phyloP scores from a whole-genome alignment of 2,797 vertebrate species.

The Spondyliosoma cantharus region DNA sequence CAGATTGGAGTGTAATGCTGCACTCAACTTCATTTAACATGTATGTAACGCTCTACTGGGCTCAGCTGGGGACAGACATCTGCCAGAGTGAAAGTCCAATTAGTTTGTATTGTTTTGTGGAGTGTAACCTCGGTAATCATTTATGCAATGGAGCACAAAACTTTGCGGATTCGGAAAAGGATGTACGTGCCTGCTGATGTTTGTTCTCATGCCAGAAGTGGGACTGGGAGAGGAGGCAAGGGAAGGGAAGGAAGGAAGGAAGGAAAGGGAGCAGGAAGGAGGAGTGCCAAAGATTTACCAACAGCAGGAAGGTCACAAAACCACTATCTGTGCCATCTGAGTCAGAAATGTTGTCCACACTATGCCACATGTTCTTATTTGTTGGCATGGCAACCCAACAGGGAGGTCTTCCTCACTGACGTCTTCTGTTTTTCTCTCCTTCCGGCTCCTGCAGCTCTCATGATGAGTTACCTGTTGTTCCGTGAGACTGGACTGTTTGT shows the following conservation, averaged over 20 bases:
- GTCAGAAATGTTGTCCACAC: slow-evolving; percentile 53
- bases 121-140: slow-evolving; percentile 53
- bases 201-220: slow-evolving; percentile 75
- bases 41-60: slow-evolving; percentile 42
- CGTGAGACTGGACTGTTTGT: slow-evolving; percentile 55
- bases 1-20: slow-evolving; percentile 34
- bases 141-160: slow-evolving; percentile 59
- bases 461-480: slow-evolving; percentile 65
- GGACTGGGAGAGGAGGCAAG: slow-evolving; percentile 50
- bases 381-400: slow-evolving; percentile 16
- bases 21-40: slow-evolving; percentile 54
- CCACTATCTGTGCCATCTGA: slow-evolving; percentile 70
- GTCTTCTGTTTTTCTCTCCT: not conserved
- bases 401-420: not conserved
- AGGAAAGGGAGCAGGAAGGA: slow-evolving; percentile 77
- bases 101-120: slow-evolving; percentile 44
- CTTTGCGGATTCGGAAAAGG: slow-evolving; percentile 48
- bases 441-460: slow-evolving; percentile 11
- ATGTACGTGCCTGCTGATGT: slow-evolving; percentile 67
- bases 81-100: slow-evolving; percentile 42
- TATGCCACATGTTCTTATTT: slow-evolving; percentile 30
- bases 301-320: slow-evolving; percentile 73
- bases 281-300: slow-evolving; percentile 69
- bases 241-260: slow-evolving; percentile 74
- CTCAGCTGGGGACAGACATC: slow-evolving; percentile 65